Conservation (phyloP, 2,113 vertebrate species). For the Laticauda laticaudata region DNA sequence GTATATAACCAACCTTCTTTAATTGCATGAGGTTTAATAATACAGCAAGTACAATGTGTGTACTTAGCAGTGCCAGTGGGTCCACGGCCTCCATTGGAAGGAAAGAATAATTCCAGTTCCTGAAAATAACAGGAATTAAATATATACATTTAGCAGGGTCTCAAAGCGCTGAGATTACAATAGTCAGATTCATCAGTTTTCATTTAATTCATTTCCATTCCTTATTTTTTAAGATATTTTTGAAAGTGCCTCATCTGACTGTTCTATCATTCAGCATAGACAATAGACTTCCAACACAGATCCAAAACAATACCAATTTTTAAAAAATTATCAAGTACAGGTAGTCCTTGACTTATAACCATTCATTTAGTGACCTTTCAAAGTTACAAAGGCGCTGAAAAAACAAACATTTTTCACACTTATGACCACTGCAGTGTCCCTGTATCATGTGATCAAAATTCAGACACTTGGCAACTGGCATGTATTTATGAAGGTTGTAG, state of each 20-base stretch:
- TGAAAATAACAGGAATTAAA: conserved; percentile 64
- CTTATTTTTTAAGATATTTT: background rate
- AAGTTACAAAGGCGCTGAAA: background rate
- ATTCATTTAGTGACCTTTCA: background rate
- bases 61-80: conserved; percentile 83
- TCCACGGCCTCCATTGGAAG: conserved; percentile 83
- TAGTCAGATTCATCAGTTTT: background rate
- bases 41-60: conserved; percentile 84
- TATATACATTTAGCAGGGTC: conserved; percentile 40
- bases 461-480: background rate
- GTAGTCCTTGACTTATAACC: background rate
- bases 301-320: background rate
- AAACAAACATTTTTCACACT: background rate
- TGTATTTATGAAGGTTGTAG: background rate
- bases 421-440: background rate
- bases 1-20: conserved; percentile 77
- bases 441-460: background rate
- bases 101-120: conserved; percentile 96
- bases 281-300: background rate
- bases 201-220: background rate
- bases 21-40: conserved; percentile 90
- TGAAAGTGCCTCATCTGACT: conserved; percentile 10
- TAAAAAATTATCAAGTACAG: background rate
- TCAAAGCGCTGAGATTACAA: background rate
- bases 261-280: conserved; percentile 19